These are phyloP conservation scores for Alosa alosa DNA, from an alignment of 2,113 vertebrate genomes.

Conservation along the genomic window DNA sequence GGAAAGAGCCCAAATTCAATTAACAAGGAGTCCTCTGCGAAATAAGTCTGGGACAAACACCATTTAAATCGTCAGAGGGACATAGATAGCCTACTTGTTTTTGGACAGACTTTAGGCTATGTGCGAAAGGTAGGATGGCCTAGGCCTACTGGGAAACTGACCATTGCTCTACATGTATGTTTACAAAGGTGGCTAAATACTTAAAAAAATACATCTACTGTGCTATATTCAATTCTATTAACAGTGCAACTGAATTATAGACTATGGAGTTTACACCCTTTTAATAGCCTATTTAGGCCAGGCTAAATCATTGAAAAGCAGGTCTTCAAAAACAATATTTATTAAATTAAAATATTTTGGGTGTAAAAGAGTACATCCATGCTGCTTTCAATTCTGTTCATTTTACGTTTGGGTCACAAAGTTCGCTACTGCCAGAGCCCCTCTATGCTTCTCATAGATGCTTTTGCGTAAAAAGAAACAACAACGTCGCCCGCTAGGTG, in stretches of 20 bases:
- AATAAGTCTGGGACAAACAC: neutral
- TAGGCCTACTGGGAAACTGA: no score
- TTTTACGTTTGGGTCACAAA: neutral
- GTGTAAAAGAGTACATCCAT: neutral
- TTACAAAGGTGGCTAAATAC: neutral
- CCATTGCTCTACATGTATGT: no score
- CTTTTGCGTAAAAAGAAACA: neutral
- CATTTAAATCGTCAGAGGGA: neutral
- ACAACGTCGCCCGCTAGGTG: neutral
- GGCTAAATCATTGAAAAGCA: neutral
- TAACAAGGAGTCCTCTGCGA: constrained; percentile 27
- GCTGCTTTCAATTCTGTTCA: neutral
- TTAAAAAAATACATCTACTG: neutral
- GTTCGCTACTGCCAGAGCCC: no score
- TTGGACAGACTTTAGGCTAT: neutral
- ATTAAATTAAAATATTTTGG: neutral
- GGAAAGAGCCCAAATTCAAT: constrained; percentile 60
- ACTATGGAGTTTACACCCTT: neutral
- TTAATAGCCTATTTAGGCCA: neutral
- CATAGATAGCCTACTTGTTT: neutral
- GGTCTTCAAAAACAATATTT: neutral
- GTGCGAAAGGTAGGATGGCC: neutral
- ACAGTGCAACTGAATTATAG: neutral
- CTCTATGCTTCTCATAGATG: neutral
- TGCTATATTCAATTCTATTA: neutral